Evolutionary conservation across 2,888 invertebrate genomes (phyloP), one percentile per base, ranked within the genome.

Genomic region (Silvanus unidentatus): DNA sequence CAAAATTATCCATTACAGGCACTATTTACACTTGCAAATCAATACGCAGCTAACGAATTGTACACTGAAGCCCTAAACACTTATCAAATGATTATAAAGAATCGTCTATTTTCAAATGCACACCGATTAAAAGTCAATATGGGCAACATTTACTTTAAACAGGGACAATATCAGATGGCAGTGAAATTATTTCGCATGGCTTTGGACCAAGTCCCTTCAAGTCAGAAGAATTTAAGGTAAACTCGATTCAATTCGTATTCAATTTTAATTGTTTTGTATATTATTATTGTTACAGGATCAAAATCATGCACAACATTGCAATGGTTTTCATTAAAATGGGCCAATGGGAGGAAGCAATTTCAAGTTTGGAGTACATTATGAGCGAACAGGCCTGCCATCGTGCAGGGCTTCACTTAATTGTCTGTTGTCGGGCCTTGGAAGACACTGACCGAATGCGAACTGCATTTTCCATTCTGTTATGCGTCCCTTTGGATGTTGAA

Each of bases 151-250:
- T 93, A 95, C 71, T 92, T 91, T 63, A 90, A 89, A 73, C 89
- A 95, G 79, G 93, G 92, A 54, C 83, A 91, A 62, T 93, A 88
- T 65, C 85, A 88, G 10, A 93, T 96, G 74, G 97, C 98, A 0
- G 83, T 99, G 45, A 99, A 99, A 75, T 85, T 95, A 77, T 99
- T 96, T 68, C 81, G 97, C 58, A 99, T 98, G 98, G 97, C 98
- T 1, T 76, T 99, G 52, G 99, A 99, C 73, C 98, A 98, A 72
- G 88, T 88, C 2, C 93, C 96, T 0, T 89, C 89, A 30, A 89
- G 88, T 42, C 91, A 96, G 65, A 95, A 94, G 68, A 90, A 92
- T 71, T 77, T 96, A 60, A 86, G 95, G 84, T 88, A 47, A 27
- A n/a, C 8, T 9, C 28, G 28, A 10, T 28, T 28, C 28, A 28